Evolutionary conservation across 2,797 vertebrate species (phyloP), one percentile per base, ranked within the genome.

Genomic region (Pseudocheirus occidentalis): DNA sequence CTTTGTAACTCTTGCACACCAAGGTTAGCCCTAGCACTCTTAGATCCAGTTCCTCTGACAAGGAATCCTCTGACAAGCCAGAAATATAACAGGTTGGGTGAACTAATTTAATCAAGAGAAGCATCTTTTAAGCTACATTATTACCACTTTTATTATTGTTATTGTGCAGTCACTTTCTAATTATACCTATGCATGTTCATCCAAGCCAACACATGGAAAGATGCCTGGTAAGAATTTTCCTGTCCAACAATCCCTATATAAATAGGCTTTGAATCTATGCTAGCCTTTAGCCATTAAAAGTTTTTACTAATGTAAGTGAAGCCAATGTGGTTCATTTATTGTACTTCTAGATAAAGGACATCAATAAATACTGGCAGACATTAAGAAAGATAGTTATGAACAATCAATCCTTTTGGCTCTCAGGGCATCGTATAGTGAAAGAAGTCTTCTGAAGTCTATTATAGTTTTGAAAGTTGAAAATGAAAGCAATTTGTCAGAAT

Each of bases 401-500:
- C 53, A 55, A 90, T 34, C 53, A 55, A 90, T 54, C 31, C 52
- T 90, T 55, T 90, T 3, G 31, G 31, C 1, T 55, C 90, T 53
- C 13, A 54, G 90, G 53, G 52, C 53, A 54, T 31, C 6, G 1
- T 29, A 54, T 14, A 53, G 27, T 16, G 50, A 53, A 90, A 90
- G 3, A 90, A 90, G 28, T 53, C 90, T 53, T 90, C 54, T 54
- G 27, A 53, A 4, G 29, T 52, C 52, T 90, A 54, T 90, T 34
- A 54, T 54, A 16, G 12, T 90, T 55, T 53, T 55, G 31, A 46
- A 54, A 55, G 31, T 55, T 90, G 28, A 18, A 90, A 55, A 90
- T 90, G 52, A 90, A 90, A 90, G 54, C 40, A 90, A 53, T 90
- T 90, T 55, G 54, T 55, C 52, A 90, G 90, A 90, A 90, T 90